phyloP scores from a whole-genome alignment of 2,888 invertebrate genomes.

The Hedya salicella region DNA sequence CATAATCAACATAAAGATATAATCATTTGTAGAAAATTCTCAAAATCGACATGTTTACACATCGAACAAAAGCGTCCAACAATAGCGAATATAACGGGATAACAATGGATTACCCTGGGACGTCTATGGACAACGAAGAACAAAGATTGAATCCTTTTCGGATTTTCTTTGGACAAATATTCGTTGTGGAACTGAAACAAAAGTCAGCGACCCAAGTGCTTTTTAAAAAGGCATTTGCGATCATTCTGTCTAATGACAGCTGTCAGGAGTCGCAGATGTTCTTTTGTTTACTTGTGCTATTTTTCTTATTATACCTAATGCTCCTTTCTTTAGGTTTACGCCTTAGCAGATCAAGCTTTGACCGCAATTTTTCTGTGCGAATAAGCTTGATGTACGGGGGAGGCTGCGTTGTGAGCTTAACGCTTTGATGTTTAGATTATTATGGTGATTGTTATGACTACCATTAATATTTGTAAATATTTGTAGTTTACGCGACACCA shows the following conservation, averaged over 20 bases:
- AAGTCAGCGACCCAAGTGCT: slow-evolving; percentile 9
- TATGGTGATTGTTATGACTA: too few relatives aligned
- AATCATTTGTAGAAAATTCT: too few relatives aligned
- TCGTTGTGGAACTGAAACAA: slow-evolving; percentile 7
- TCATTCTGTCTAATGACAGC: slow-evolving; percentile 15
- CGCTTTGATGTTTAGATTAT: too few relatives aligned
- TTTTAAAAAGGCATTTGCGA: slow-evolving; percentile 6
- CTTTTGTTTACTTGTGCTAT: slow-evolving; percentile 21
- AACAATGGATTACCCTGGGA: slow-evolving; percentile 10
- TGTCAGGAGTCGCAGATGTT: slow-evolving; percentile 19
- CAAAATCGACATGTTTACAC: neutral
- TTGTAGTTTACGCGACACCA: too few relatives aligned
- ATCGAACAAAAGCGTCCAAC: neutral
- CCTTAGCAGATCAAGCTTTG: neutral
- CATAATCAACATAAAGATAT: too few relatives aligned
- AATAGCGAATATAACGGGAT: neutral
- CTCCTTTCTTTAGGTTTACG: neutral
- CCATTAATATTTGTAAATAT: too few relatives aligned
- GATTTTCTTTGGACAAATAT: slow-evolving; percentile 16
- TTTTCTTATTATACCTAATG: neutral
- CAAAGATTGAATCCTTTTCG: slow-evolving; percentile 20
- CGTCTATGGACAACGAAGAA: slow-evolving; percentile 1
- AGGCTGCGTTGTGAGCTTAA: neutral
- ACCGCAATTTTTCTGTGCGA: neutral
- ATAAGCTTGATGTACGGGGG: neutral